Evolutionary conservation across 2,113 vertebrate species (phyloP).

Genomic region (Holacanthus passer): DNA sequence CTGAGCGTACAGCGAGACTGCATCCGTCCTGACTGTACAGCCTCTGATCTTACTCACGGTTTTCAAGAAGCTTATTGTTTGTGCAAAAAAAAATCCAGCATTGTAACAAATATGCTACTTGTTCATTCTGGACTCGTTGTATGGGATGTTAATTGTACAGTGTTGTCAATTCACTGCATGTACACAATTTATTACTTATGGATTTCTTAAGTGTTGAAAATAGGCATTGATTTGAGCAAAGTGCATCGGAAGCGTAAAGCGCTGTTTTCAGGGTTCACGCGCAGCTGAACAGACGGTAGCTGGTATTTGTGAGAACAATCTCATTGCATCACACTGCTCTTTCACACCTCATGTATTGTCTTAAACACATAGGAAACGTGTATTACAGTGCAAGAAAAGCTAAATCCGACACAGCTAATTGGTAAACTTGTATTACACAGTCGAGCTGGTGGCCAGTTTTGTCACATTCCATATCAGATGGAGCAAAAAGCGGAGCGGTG

Average conservation of each 20-base stretch:
- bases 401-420: conserved; percentile 19
- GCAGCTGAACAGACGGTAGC: background rate
- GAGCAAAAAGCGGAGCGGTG: conserved; percentile 41
- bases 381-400: conserved; percentile 36
- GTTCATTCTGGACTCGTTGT: conserved; percentile 45
- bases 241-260: background rate
- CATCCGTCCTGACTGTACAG: conserved; percentile 13
- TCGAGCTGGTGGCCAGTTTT: conserved; percentile 61
- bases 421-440: conserved; percentile 26
- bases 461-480: conserved; percentile 76
- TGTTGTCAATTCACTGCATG: conserved; percentile 67
- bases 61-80: conserved; percentile 31
- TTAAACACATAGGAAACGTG: conserved; percentile 48
- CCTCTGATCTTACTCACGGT: conserved; percentile 21
- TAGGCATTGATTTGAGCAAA: conserved; percentile 26
- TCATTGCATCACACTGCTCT: background rate
- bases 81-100: conserved; percentile 22
- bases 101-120: conserved; percentile 34
- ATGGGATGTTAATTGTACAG: conserved; percentile 58
- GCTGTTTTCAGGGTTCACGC: conserved; percentile 10
- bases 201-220: conserved; percentile 42
- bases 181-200: conserved; percentile 35
- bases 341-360: conserved; percentile 48
- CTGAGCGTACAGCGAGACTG: conserved; percentile 7
- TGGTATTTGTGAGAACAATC: conserved; percentile 7